Evolutionary conservation across 2,888 invertebrate genomes (phyloP), one percentile per base, ranked within the genome.

Genomic region (Automeris io): DNA sequence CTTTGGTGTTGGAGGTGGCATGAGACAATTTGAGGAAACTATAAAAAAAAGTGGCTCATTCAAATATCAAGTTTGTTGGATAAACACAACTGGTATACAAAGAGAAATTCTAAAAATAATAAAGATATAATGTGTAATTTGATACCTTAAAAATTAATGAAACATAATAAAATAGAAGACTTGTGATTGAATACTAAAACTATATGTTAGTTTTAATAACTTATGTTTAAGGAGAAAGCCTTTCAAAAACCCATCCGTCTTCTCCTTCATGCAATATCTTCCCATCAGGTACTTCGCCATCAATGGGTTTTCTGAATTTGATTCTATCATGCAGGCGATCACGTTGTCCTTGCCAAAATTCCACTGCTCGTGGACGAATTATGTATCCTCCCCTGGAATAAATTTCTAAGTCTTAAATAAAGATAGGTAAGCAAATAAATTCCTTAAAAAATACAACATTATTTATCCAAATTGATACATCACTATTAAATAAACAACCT

Each of bases 301-400:
- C 68, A 21, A 74, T 65, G 1, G 81, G 88, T 55, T 87, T 90
- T 37, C 95, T 88, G 68, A 98, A 99, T 51, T 91, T 89, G 38
- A 99, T 95, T 56, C 99, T 90, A 73, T 99, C 99, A 79, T 99
- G 99, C n/a, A 99, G 87, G 34, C 99, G 90, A 78, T 96, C 95
- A 6, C 93, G 92, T 74, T 99, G 99, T 0, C 99, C 99, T 83
- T 99, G 98, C 99, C 99, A 99, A 78, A 99, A 99, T 80, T 99
- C 99, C 33, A 98, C 89, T 8, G 87, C 74, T 39, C 88, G 88
- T 4, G 99, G 99, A 42, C 89, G 89, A 25, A 99, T 91, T 12
- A 93, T 81, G 65, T 93, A 99, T 26, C 99, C 99, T 54, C 99
- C 98, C 97, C 97, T 95, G 61, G 37, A 88, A 88, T 46, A 42